phyloP scores from a whole-genome alignment of 2,797 vertebrate genomes.

The Morus bassanus region DNA sequence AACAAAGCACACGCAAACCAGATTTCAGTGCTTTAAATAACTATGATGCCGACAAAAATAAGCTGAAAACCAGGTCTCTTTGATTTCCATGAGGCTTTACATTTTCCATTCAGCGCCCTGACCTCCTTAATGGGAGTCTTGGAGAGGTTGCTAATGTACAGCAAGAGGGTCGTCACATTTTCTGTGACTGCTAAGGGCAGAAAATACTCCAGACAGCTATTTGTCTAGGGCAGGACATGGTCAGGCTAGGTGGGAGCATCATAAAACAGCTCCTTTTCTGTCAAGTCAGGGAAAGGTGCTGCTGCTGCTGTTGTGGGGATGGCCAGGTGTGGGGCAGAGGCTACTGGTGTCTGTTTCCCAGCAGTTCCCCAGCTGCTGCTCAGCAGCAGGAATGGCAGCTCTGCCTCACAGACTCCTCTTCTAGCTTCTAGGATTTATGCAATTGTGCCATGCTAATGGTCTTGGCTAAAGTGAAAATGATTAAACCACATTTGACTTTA shows the following conservation, averaged over 20 bases:
- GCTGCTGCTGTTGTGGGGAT: neutral
- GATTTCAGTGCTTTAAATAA: neutral
- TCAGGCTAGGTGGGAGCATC: neutral
- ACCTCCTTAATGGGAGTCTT: neutral
- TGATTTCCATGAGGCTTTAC: neutral
- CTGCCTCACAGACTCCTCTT: neutral
- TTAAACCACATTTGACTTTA: conserved; percentile 68
- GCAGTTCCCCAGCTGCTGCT: neutral
- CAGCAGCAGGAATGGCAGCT: neutral
- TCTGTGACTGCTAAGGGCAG: neutral
- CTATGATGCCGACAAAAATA: neutral
- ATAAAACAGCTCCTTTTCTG: neutral
- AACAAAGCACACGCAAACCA: neutral
- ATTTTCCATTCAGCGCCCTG: neutral
- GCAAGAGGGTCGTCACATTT: neutral
- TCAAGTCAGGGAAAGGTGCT: neutral
- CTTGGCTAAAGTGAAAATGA: conserved; percentile 67
- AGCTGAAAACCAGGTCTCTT: neutral
- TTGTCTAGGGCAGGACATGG: neutral
- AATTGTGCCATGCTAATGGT: conserved; percentile 47
- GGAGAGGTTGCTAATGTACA: neutral
- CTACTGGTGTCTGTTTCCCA: neutral
- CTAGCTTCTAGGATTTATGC: conserved; percentile 35
- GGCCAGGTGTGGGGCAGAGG: neutral
- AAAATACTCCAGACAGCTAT: neutral